Conservation (phyloP, 2,797 vertebrate species). For the Erpetoichthys calabaricus region DNA sequence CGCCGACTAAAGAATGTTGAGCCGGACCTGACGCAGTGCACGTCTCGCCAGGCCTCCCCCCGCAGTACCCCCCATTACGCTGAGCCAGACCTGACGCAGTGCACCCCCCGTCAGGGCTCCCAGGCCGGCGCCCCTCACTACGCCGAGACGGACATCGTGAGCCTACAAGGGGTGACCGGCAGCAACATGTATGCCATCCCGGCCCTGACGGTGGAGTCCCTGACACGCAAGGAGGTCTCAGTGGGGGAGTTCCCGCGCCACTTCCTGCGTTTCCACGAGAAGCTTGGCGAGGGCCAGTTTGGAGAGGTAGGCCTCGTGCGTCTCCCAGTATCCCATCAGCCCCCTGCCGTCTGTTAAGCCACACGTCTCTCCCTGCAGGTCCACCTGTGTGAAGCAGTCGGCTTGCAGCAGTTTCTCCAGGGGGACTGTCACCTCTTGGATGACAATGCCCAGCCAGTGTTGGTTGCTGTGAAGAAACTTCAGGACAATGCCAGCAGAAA, state of each 20-base stretch:
- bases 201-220: slow-evolving; percentile 71
- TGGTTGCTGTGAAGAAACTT: slow-evolving; percentile 68
- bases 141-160: slow-evolving; percentile 70
- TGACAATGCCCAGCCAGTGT: slow-evolving; percentile 35
- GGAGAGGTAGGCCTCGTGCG: slow-evolving; percentile 48
- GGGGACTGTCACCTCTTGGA: slow-evolving; percentile 44
- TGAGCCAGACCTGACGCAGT: slow-evolving; percentile 73
- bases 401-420: slow-evolving; percentile 52
- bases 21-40: too few relatives aligned
- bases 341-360: too few relatives aligned
- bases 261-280: slow-evolving; percentile 72
- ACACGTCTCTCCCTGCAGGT: slow-evolving; percentile 36
- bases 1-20: too few relatives aligned
- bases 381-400: slow-evolving; percentile 61
- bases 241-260: slow-evolving; percentile 73
- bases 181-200: slow-evolving; percentile 82
- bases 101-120: slow-evolving; percentile 75
- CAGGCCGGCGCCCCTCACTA: slow-evolving; percentile 71
- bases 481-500: slow-evolving; percentile 59
- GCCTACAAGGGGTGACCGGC: slow-evolving; percentile 75
- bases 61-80: slow-evolving; percentile 69
- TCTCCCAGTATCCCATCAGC: neutral
- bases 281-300: slow-evolving; percentile 80
- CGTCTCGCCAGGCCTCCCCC: neutral
- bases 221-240: slow-evolving; percentile 74